Base-by-base conservation (phyloP, 2,797 vertebrate species). In the Nannoperca australis region DNA sequence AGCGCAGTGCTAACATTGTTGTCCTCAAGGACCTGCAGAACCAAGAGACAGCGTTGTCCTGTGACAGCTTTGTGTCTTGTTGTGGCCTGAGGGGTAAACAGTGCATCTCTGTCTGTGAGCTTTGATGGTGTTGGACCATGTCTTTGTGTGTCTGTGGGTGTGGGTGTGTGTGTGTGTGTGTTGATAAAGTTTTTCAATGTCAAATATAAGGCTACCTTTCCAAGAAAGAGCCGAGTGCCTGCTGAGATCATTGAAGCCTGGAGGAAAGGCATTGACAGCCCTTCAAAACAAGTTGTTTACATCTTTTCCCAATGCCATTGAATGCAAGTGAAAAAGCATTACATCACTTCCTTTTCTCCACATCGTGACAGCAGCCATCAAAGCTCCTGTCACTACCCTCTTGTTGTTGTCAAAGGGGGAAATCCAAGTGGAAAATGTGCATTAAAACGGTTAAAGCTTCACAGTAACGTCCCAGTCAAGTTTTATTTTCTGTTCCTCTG, bases 61-160 rank as follows among this genome's bases (percentile, higher is more conserved):
- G 68, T 85, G 89, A 88, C 18, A 71, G 54, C 83, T 50, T 81
- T 61, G 83, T 71, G 75, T 85, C 84, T 78, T 66, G 73, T 53
- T 49, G 70, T 42, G 63, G 79, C 89, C 84, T 42, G 24, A 56
- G 86, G 90, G 73, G 61, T 90, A 89, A 89, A 90, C 86, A 91
- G 55, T 56, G 49, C 70, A 44, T 87, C 79, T 75, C 77, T 85
- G 78, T 87, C 73, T 82, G 17, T 4, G 36, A 70, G 75, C 79
- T 82, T 83, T 86, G 65, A 84, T 71, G 76, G 38, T 55, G 58
- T 80, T 73, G 70, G 60, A 64, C 58, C 4, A 3, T 71, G 30
- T 71, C 7, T 78, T 0, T 63, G 51, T 74, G 17, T n/a, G 24
- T 51, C 6, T 30, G 27, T 55, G 58, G 58, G 42, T 40, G 14